Conservation (phyloP, 2,113 vertebrate species). For the Dromiciops gliroides region DNA sequence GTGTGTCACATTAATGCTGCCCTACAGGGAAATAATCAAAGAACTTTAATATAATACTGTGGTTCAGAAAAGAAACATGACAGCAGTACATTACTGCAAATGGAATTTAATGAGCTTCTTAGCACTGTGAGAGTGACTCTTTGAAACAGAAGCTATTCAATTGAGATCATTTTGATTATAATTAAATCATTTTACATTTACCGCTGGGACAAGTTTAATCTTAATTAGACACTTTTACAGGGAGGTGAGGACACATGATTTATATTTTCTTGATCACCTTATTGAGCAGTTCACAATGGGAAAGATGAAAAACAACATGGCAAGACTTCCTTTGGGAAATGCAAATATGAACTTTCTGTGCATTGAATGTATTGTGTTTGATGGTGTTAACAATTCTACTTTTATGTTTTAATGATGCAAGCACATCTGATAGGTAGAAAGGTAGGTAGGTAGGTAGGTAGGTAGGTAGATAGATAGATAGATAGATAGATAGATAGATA, state of each 20-base stretch:
- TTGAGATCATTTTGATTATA: conserved; percentile 81
- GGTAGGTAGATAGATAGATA: not conserved
- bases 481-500: not conserved
- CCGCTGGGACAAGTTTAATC: conserved; percentile 69
- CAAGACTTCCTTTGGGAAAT: not conserved
- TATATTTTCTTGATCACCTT: conserved; percentile 52
- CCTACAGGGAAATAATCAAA: conserved; percentile 80
- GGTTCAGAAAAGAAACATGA: conserved; percentile 79
- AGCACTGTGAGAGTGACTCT: conserved; percentile 75
- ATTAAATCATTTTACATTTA: conserved; percentile 83
- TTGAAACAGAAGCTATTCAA: conserved; percentile 82
- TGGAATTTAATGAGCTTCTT: conserved; percentile 85
- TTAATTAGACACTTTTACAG: conserved; percentile 75
- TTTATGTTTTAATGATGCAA: not conserved
- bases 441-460: not conserved
- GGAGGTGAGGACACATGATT: conserved; percentile 60
- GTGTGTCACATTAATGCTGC: conserved; percentile 71
- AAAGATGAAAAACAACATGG: conserved; percentile 43
- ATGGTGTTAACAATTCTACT: not conserved
- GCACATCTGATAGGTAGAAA: not conserved
- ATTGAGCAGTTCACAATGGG: conserved; percentile 40
- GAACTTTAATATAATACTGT: conserved; percentile 74
- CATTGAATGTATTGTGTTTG: not conserved
- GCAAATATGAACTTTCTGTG: not conserved
- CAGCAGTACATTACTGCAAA: conserved; percentile 79